These are phyloP conservation scores for Thecophora atra DNA, from an alignment of 2,888 invertebrate genomes.

Conservation along the genomic window DNA sequence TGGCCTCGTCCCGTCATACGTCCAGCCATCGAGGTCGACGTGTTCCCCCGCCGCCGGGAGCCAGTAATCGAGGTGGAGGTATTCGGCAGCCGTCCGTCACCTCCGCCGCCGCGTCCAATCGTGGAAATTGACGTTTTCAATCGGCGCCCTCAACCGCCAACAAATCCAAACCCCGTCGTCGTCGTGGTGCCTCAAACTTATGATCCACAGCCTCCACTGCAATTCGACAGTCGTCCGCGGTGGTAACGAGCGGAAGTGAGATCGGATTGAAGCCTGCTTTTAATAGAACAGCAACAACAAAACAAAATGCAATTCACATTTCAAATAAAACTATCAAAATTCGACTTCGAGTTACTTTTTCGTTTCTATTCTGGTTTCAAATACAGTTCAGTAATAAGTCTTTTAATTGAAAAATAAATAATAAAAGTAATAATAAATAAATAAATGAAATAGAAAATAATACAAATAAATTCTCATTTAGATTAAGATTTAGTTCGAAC, in stretches of 20 bases:
- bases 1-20: not conserved
- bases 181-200: slow-evolving; percentile 7
- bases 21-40: slow-evolving; percentile 9
- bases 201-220: not conserved
- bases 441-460: too few relatives aligned
- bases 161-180: slow-evolving; percentile 3
- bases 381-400: not conserved
- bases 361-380: not conserved
- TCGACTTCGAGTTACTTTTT: too few relatives aligned
- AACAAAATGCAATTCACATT: too few relatives aligned
- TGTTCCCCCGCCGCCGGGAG: not conserved
- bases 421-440: too few relatives aligned
- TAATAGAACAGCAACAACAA: too few relatives aligned
- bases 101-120: not conserved
- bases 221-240: slow-evolving; percentile 4
- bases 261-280: too few relatives aligned
- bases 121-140: slow-evolving; percentile 3
- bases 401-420: too few relatives aligned
- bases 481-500: too few relatives aligned
- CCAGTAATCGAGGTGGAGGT: not conserved
- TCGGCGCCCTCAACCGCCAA: not conserved
- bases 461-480: too few relatives aligned
- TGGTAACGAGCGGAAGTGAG: not conserved
- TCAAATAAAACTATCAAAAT: too few relatives aligned
- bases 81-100: not conserved